Conservation (phyloP, 2,797 vertebrate species). For the Microchirus variegatus region DNA sequence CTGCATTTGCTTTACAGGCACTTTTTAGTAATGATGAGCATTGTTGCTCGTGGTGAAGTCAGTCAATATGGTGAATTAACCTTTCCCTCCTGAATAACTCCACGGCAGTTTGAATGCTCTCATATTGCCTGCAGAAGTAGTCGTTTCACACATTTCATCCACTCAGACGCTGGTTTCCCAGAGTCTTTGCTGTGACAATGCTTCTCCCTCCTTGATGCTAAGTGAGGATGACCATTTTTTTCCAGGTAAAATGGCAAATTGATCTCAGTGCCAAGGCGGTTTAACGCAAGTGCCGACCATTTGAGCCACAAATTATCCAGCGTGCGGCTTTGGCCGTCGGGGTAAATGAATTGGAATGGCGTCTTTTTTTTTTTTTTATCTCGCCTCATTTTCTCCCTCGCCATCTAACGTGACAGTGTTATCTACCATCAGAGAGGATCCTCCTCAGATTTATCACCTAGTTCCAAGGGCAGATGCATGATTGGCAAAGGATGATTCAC, state of each 20-base stretch:
- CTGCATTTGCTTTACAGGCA: no score
- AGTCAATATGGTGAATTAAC: not conserved
- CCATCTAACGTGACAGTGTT: conserved; percentile 22
- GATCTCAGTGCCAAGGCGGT: conserved; percentile 16
- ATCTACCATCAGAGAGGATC: conserved; percentile 34
- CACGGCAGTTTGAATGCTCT: not conserved
- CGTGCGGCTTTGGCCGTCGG: conserved; percentile 12
- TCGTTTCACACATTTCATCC: conserved; percentile 19
- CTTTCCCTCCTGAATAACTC: conserved; percentile 9
- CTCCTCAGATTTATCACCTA: conserved; percentile 40
- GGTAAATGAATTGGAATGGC: conserved; percentile 43
- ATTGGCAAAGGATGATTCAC: conserved; percentile 34
- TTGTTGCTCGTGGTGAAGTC: no score
- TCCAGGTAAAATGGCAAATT: conserved; percentile 8
- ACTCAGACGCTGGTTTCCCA: not conserved
- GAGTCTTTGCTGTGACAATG: conserved; percentile 18
- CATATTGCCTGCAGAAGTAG: not conserved
- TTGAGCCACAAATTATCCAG: conserved; percentile 30
- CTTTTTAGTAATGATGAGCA: no score
- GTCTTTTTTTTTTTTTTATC: conserved; percentile 29
- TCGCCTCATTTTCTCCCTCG: conserved; percentile 36
- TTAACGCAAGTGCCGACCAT: conserved; percentile 22
- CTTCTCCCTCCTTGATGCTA: conserved; percentile 16
- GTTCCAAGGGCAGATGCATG: conserved; percentile 39
- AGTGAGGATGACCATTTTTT: conserved; percentile 26